Percentiles rank a stretch among this genome's conserved stretches.
Evolutionary conservation across 1,140 invertebrate genomes (phyloP).

Genomic region (Diorhabda elongata): DNA sequence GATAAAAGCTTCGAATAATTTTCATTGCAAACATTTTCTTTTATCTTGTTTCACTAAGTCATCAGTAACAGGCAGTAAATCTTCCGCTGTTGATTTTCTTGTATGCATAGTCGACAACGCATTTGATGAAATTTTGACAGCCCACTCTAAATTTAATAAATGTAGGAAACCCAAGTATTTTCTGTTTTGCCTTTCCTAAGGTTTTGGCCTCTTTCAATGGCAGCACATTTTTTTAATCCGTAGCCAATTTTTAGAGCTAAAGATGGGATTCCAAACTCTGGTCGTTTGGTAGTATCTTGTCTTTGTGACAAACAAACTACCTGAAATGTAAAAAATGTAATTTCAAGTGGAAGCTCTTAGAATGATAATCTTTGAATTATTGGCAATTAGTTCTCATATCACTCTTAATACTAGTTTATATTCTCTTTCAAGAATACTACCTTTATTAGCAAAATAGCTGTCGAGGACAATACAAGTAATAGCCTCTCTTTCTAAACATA

Average conservation of each 20-base stretch:
- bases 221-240: constrained; percentile 12
- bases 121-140: constrained; percentile 9
- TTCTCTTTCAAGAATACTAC: no score
- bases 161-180: not conserved
- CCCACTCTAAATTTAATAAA: not conserved
- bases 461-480: no score
- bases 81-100: not conserved
- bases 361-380: no score
- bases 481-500: no score
- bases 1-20: constrained; percentile 13
- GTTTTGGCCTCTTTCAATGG: constrained; percentile 6
- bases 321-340: no score
- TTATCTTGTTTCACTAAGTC: constrained; percentile 12
- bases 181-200: constrained; percentile 1
- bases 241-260: constrained; percentile 20
- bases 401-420: no score
- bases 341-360: no score
- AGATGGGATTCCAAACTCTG: constrained; percentile 15
- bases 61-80: not conserved
- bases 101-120: not conserved
- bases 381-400: no score
- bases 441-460: no score
- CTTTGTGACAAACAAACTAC: no score
- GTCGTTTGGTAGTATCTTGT: not conserved
- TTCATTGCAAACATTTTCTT: constrained; percentile 10